A percentile compares a stretch with the other conserved stretches of the same genome.
Evolutionary conservation across 2,113 vertebrate species (phyloP).

Genomic region (Colossoma macropomum): DNA sequence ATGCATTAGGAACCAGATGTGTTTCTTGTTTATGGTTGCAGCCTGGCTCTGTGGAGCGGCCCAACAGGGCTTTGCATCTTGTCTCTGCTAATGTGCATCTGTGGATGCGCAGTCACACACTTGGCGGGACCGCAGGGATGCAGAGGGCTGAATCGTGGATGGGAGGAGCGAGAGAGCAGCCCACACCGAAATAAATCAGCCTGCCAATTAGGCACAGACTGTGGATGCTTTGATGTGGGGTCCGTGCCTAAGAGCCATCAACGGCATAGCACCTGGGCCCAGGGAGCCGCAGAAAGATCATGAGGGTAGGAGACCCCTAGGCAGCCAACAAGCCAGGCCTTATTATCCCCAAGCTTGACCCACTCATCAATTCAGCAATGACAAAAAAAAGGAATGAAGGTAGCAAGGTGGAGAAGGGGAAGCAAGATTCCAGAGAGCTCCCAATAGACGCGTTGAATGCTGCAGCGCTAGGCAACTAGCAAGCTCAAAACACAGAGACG

Average conservation of each 20-base stretch:
- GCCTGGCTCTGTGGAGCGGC: not conserved
- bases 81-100: conserved; percentile 20
- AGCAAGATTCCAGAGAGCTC: conserved; percentile 65
- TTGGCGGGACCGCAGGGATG: not conserved
- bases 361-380: conserved; percentile 65
- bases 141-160: conserved; percentile 1
- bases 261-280: conserved; percentile 36
- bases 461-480: conserved; percentile 78
- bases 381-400: conserved; percentile 62
- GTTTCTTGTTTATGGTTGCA: conserved; percentile 41
- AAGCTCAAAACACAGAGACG: conserved; percentile 65
- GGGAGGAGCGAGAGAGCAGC: conserved; percentile 13
- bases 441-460: conserved; percentile 73
- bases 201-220: conserved; percentile 53
- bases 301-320: conserved; percentile 1
- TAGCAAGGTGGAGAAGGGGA: conserved; percentile 57
- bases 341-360: conserved; percentile 54
- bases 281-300: conserved; percentile 39
- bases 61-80: conserved; percentile 28
- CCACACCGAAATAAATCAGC: conserved; percentile 49
- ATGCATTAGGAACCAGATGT: conserved; percentile 48
- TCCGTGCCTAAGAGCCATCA: conserved; percentile 38
- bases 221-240: conserved; percentile 49
- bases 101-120: conserved; percentile 52
- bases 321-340: conserved; percentile 42